phyloP scores from a whole-genome alignment of 2,113 vertebrate genomes.

The Accipiter virgatus region DNA sequence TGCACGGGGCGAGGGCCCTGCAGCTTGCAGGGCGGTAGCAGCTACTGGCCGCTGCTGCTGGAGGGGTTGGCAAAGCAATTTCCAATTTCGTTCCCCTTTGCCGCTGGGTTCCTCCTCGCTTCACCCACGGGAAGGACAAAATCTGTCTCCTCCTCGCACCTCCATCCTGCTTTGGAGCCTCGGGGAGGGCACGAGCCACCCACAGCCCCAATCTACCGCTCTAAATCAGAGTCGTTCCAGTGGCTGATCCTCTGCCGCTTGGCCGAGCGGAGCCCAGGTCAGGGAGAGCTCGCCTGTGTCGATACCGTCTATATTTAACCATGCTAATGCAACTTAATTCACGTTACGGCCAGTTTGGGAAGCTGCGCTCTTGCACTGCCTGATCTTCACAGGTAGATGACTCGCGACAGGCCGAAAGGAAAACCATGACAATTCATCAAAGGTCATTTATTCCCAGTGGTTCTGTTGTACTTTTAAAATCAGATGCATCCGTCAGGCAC shows the following conservation, averaged over 20 bases:
- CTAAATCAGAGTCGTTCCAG: not conserved
- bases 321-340: not conserved
- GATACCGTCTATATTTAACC: not conserved
- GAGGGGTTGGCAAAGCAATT: not conserved
- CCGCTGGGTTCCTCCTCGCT: not conserved
- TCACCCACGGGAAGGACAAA: rapidly evolving
- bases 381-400: not conserved
- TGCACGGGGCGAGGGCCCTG: not conserved
- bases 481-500: not conserved
- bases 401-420: not conserved
- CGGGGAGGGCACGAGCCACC: not conserved
- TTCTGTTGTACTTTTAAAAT: not conserved
- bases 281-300: not conserved
- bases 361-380: not conserved
- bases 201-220: rapidly evolving
- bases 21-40: conserved; percentile 13
- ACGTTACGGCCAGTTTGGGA: not conserved
- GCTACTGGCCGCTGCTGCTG: not conserved
- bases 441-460: not conserved
- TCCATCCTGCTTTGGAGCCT: not conserved
- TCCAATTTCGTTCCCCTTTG: not conserved
- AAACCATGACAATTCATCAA: not conserved
- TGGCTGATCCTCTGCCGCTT: not conserved
- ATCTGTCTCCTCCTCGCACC: not conserved
- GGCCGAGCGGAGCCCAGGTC: not conserved